Base-by-base conservation (phyloP, 2,888 invertebrate genomes). In the Eugnorisma glareosa region DNA sequence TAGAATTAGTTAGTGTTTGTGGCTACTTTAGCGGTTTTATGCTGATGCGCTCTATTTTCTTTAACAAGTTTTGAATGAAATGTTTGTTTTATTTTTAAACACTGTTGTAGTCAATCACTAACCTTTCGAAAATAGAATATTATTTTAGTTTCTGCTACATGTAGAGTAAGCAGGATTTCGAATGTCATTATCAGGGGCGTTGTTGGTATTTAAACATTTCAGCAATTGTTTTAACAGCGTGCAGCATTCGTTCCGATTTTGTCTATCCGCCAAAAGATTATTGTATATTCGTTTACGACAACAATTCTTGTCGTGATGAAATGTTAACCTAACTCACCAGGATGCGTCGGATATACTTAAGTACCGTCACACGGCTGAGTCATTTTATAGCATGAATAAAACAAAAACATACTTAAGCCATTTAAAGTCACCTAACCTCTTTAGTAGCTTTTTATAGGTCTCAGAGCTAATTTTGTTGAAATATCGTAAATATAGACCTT, bases 401-500 rank as follows among this genome's bases (percentile, higher is more conserved):
- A 70, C 70, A 67, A 48, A 69, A 61, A 61, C 54, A 67, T 31
- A 28, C 45, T n/a, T n/a, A n/a, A n/a, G 31, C 69, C 28, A 37
- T 69, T 79, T n/a, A 35, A 61, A 72, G 57, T 54, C 37, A 74
- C 66, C 57, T 40, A 64, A 45, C 28, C 59, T 70, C 51, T 86
- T 71, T 70, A 79, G 51, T 70, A 59, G 11, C 11, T 43, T 80
- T 80, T 83, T 83, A 85, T 83, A 61, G 54, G 57, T 71, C 68
- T 61, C 73, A n/a, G 24, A 43, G 40, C 72, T 61, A 76, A 83
- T 76, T 83, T 68, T 48, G 48, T 67, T 70, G 61, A 59, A 75
- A 73, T 67, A 63, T 75, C 76, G 70, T 83, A 81, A 79, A 78
- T 81, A 78, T 67, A 57, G 54, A 74, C 64, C 67, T 79, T 84